Percentiles rank a stretch among this genome's conserved stretches.
phyloP scores from a whole-genome alignment of 1,140 invertebrate species.

The Papilio helenus region DNA sequence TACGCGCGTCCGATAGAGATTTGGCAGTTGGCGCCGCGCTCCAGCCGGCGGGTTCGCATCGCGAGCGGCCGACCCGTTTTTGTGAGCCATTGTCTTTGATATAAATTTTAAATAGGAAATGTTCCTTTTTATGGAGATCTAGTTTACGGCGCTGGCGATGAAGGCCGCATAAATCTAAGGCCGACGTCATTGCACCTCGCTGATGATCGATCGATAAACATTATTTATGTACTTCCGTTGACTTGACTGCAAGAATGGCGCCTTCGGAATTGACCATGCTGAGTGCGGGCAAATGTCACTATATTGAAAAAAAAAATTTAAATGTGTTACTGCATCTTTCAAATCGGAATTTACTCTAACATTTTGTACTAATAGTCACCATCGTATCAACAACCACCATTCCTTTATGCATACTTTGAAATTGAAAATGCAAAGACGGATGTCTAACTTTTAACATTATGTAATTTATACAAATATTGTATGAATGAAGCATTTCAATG shows the following conservation, averaged over 20 bases:
- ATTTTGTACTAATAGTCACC: not conserved
- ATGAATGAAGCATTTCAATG: not conserved
- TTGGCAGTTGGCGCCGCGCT: constrained; percentile 81
- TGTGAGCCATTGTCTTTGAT: constrained; percentile 82
- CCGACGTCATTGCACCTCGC: constrained; percentile 64
- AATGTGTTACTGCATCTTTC: not conserved
- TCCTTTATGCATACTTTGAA: too few species aligned
- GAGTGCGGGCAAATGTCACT: not conserved
- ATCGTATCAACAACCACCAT: not conserved
- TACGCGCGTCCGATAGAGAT: constrained; percentile 81
- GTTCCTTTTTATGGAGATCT: constrained; percentile 83
- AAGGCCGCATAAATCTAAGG: constrained; percentile 80
- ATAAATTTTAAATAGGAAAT: constrained; percentile 83
- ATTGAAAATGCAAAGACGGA: too few species aligned
- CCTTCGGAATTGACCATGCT: constrained; percentile 52
- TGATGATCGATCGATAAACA: constrained; percentile 82
- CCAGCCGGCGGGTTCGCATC: constrained; percentile 55
- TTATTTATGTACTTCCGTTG: constrained; percentile 81
- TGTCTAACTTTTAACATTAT: too few species aligned
- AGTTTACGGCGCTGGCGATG: constrained; percentile 80
- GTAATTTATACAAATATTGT: not conserved
- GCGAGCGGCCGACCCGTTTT: constrained; percentile 79
- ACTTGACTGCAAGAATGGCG: constrained; percentile 55
- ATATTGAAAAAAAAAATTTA: not conserved
- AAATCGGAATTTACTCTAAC: too few species aligned